phyloP scores from a whole-genome alignment of 2,113 vertebrate species.

The Cygnus buccinator region DNA sequence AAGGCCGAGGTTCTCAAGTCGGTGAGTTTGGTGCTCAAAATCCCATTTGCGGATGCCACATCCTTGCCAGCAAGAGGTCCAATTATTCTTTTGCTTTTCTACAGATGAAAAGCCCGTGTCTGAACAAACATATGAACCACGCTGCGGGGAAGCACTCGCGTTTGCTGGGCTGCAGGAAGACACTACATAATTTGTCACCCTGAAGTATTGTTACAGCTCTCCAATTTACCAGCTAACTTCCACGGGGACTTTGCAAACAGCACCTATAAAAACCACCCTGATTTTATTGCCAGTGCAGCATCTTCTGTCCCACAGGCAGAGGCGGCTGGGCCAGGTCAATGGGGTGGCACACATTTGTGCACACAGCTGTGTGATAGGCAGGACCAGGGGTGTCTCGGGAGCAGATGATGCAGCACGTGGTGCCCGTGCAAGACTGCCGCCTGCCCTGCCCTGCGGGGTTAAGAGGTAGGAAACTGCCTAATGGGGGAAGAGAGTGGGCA shows the following conservation, averaged over 20 bases:
- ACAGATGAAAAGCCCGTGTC: background rate
- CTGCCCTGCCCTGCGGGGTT: background rate
- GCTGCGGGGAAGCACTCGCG: background rate
- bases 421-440: background rate
- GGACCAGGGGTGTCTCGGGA: background rate
- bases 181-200: background rate
- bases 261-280: background rate
- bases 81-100: constrained; percentile 10
- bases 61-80: background rate
- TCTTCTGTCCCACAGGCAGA: background rate
- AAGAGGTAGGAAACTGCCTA: background rate
- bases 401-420: background rate
- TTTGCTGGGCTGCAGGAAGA: background rate
- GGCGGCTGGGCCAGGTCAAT: background rate
- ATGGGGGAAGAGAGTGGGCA: background rate
- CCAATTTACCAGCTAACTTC: background rate
- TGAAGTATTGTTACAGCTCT: background rate
- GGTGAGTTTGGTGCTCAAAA: background rate
- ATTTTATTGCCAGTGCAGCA: background rate
- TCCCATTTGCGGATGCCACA: background rate
- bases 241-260: background rate
- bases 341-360: background rate
- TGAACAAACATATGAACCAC: constrained; percentile 3
- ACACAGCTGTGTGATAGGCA: background rate
- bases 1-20: background rate